Base-by-base conservation (phyloP, 2,797 vertebrate species). In the Saxicola maurus region DNA sequence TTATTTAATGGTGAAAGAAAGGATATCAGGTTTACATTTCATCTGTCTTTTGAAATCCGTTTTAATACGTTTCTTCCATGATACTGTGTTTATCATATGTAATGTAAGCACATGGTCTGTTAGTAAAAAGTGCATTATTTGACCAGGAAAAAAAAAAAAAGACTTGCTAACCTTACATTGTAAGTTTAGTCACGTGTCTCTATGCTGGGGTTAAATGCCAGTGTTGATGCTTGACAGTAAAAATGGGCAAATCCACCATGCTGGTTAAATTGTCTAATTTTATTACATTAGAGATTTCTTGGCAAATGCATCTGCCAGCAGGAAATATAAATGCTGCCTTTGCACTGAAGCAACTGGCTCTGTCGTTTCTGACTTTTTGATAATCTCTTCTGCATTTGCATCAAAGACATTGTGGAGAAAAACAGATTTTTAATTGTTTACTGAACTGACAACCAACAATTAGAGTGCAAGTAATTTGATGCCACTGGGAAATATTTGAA, bases 191-290 rank as follows among this genome's bases (percentile, higher is more conserved):
- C 95, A 94, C 93, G 78, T 96, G 92, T 94, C 82, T 96, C 86
- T 97, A 57, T 94, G 77, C 90, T 92, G 53, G 59, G 93, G 96
- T 97, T 98, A 97, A 97, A 94, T 97, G 95, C 93, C 91, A 94
- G 84, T 95, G 87, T 96, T 95, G 96, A 97, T 95, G 95, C 90
- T 94, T 96, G 96, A 96, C 93, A 96, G 96, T 95, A 96, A 96
- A 97, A 97, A 96, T 33, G 90, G 96, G 94, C 95, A 96, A 96
- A 97, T 97, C 95, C 82, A 95, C 96, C 96, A 96, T 96, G 96
- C 96, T 97, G 96, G 86, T 97, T 97, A 97, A 97, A 98, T 96
- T 97, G 95, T 97, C 95, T 97, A 97, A 97, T 97, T 97, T 97
- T 97, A 97, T 98, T 97, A 96, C 93, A 95, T 97, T 96, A 97